Base-by-base conservation (phyloP, 2,888 invertebrate species). In the Drosophila parthenogenetica region DNA sequence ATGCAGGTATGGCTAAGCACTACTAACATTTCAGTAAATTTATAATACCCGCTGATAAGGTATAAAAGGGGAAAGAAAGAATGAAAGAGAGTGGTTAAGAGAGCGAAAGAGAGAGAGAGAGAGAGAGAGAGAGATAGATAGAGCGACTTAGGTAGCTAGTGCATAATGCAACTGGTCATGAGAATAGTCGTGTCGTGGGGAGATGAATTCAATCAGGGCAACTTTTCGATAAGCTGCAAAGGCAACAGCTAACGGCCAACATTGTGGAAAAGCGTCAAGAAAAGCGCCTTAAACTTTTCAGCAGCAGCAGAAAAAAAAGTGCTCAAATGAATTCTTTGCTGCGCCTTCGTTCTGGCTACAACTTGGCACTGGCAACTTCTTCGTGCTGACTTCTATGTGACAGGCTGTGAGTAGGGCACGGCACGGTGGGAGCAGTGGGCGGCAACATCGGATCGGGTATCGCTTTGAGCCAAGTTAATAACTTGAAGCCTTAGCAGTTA, bases 201-300 rank as follows among this genome's bases (percentile, higher is more conserved):
- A 25, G 29, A 65, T 55, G 57, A 75, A 77, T 75, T 72, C 75
- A 75, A 75, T 75, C 74, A 75, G 77, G 72, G 53, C 82, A 82
- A 86, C 87, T 86, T 82, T 77, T 80, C 87, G 84, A 83, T 82
- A 82, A 87, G 86, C 87, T 87, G 85, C 77, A 81, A 75, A 77
- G 72, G 77, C 83, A 69, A 68, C 65, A 32, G 60, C 32, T 14
- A 39, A 43, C 48, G 46, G 66, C 63, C 55, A 55, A 64, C 70
- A 63, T 19, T 53, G 78, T 54, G 66, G 61, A 10, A 42, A 58
- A 55, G 49, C 40, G 54, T 55, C 43, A 54, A 60, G 77, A 78
- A 83, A 82, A 68, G 74, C 81, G 75, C 61, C 79, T 87, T 84
- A 78, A 87, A 87, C 84, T 84, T 84, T 87, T 84, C 65, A 55